Conservation (phyloP, 2,797 vertebrate species). For the Gymnothorax javanicus region DNA sequence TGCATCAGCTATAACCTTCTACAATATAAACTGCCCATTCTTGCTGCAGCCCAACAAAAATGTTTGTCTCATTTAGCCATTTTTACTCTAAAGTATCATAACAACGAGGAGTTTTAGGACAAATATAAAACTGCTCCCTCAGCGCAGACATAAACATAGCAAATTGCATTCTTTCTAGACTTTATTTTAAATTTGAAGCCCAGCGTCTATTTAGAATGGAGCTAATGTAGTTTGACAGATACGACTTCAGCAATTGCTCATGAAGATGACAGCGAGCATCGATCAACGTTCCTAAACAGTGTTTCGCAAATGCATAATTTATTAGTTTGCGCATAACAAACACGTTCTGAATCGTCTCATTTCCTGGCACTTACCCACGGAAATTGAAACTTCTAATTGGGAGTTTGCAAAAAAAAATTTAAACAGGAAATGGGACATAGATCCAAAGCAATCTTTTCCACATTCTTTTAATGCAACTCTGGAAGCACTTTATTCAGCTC, state of each 20-base stretch:
- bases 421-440: slow-evolving; percentile 39
- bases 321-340: slow-evolving; percentile 66
- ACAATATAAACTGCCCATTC: neutral
- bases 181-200: neutral
- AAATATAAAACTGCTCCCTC: neutral
- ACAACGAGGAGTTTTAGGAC: neutral
- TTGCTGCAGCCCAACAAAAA: neutral
- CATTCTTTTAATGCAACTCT: neutral
- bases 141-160: neutral
- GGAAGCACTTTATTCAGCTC: slow-evolving; percentile 44
- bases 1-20: neutral
- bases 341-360: slow-evolving; percentile 63
- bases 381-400: slow-evolving; percentile 55
- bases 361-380: slow-evolving; percentile 50
- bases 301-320: slow-evolving; percentile 71
- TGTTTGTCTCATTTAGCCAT: neutral
- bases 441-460: neutral
- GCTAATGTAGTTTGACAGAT: slow-evolving; percentile 9
- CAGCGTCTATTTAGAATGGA: neutral
- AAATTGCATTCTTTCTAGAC: neutral
- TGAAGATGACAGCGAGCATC: slow-evolving; percentile 50
- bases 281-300: slow-evolving; percentile 68
- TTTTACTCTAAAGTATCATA: neutral
- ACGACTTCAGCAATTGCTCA: slow-evolving; percentile 3
- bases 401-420: slow-evolving; percentile 37